These are phyloP conservation scores for Montipora capitata DNA, from an alignment of 92 coral and sea anemone species.

Conservation along the genomic window DNA sequence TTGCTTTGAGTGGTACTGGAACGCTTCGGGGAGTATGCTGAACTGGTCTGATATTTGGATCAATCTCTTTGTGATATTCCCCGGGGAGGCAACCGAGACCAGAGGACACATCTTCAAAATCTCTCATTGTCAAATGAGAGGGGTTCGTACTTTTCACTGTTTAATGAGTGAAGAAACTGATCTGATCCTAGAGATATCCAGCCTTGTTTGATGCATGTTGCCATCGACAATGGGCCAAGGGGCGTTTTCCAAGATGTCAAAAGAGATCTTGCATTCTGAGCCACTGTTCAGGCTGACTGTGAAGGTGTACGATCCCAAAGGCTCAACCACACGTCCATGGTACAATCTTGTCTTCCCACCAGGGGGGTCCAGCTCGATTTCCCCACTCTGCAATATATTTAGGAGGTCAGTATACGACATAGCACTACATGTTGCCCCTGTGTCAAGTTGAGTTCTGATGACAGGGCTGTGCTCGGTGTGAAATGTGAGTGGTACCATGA, in stretches of 20 bases:
- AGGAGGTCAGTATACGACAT: too few species aligned
- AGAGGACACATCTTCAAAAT: not conserved
- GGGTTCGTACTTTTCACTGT: not conserved
- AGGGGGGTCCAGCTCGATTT: slow-evolving; percentile 11
- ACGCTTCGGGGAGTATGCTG: not conserved
- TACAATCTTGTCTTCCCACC: slow-evolving; percentile 5
- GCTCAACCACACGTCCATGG: not conserved
- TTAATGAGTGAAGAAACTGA: slow-evolving; percentile 4
- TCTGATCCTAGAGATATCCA: slow-evolving; percentile 2
- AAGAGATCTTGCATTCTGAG: not conserved
- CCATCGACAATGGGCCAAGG: slow-evolving; percentile 1
- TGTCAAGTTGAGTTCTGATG: slow-evolving; percentile 12
- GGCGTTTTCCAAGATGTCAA: slow-evolving; percentile 19
- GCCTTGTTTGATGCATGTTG: not conserved
- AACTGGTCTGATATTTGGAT: too few species aligned
- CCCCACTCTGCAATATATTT: not conserved
- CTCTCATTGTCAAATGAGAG: slow-evolving; percentile 10
- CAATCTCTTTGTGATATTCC: too few species aligned
- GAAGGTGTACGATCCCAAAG: slow-evolving; percentile 20
- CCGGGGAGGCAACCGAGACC: too few species aligned
- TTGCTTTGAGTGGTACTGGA: slow-evolving; percentile 12
- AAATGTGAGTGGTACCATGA: slow-evolving; percentile 24
- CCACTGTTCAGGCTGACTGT: slow-evolving; percentile 12
- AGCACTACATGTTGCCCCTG: not conserved
- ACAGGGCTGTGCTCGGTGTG: slow-evolving; percentile 12